Base-by-base conservation (phyloP, 2,888 invertebrate genomes). In the Seira sanloemensis region DNA sequence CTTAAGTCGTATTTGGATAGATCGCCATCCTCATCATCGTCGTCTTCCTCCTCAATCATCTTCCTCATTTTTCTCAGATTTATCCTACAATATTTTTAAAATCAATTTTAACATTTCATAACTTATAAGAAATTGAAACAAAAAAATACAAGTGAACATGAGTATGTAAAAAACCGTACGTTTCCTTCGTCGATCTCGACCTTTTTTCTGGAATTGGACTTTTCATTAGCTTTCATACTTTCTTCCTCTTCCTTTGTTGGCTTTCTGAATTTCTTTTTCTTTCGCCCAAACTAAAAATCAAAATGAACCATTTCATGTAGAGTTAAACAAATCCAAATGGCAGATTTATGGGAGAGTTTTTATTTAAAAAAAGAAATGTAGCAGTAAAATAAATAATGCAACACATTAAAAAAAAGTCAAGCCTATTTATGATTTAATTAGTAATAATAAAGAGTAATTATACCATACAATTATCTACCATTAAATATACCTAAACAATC, bases 1-100 rank as follows among this genome's bases (percentile, higher is more conserved):
- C 91, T 91, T 65, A 96, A 92, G 90, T 95, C 95, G 91, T 96
- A 96, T 91, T 96, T 96, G 24, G 95, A 94, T 69, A 96, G 92
- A 91, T 96, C 95, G 12, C 93, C 95, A 86, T 93, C 93, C 58
- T 92, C 92, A 46, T 90, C 90, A 18, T 88, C 90, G 50, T 90
- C 90, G n/a, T 94, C 87, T 16, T 86, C 84, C 7, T 84, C 82
- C 25, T 78, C n/a, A n/a, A n/a, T n/a, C 65, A 37, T 79, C 85
- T 21, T 85, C 66, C 21, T 74, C 74, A 4, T 90, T 90, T 46
- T 91, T 91, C 46, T 91, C 91, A 1, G 25, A 26, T 27, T 78
- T 91, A 91, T 1, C 90, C 91, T 75, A 19, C 12, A 19, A 7
- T n/a, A n/a, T n/a, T 37, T 37, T 37, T 4, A 37, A 21, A 18